Evolutionary conservation across 2,113 vertebrate species (phyloP).

Genomic region (Rafetus swinhoei): DNA sequence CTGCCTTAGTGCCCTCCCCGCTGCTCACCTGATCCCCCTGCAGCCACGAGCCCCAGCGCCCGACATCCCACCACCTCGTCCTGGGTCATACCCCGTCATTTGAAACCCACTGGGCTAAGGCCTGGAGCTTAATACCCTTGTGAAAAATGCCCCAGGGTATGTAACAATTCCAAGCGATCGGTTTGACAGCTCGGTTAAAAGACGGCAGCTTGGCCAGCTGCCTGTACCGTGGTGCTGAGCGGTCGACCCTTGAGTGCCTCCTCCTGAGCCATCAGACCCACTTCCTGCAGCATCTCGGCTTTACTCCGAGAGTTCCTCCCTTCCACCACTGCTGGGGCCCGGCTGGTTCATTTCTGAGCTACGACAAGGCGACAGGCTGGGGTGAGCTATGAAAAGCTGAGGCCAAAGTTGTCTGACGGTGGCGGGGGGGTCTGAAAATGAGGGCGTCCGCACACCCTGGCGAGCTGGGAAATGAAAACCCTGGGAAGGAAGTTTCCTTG

Average conservation of each 20-base stretch:
- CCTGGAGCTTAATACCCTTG: conserved; percentile 67
- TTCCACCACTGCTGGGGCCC: neutral
- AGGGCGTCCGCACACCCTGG: neutral
- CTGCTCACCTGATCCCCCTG: too few relatives aligned
- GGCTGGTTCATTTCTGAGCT: neutral
- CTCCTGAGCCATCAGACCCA: neutral
- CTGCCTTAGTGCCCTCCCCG: too few relatives aligned
- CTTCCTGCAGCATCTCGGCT: neutral
- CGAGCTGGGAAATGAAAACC: neutral
- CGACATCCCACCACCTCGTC: too few relatives aligned
- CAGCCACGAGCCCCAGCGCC: too few relatives aligned
- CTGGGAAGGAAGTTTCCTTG: neutral
- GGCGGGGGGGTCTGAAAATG: neutral
- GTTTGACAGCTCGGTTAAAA: neutral
- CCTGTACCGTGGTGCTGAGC: neutral
- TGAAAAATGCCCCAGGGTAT: conserved; percentile 68
- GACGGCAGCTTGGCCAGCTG: accelerated
- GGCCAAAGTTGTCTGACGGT: neutral
- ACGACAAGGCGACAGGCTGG: neutral
- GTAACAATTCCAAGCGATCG: conserved; percentile 42
- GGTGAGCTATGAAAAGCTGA: neutral
- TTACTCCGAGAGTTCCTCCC: neutral
- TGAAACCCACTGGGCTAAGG: too few relatives aligned
- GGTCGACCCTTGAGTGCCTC: neutral
- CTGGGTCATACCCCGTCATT: too few relatives aligned